A percentile compares a stretch with the other conserved stretches of the same genome.
phyloP scores from a whole-genome alignment of 2,797 vertebrate genomes.

The Tarsius wallacei region DNA sequence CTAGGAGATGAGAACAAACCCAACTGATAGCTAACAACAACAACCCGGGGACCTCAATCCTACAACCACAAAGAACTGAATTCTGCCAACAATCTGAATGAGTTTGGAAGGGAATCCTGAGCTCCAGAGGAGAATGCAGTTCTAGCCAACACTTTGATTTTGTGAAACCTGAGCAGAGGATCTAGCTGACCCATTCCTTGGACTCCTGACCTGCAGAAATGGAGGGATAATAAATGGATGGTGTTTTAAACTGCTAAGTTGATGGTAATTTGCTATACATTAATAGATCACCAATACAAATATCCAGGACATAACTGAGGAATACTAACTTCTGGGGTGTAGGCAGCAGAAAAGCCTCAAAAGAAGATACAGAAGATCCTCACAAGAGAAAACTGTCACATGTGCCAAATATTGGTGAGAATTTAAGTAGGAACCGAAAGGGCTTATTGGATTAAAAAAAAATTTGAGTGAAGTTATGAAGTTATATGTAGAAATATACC shows the following conservation, averaged over 20 bases:
- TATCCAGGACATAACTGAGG: neutral
- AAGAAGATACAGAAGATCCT: conserved; percentile 37
- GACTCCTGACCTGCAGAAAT: conserved; percentile 11
- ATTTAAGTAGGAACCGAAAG: conserved; percentile 32
- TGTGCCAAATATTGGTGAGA: conserved; percentile 41
- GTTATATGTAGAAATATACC: neutral
- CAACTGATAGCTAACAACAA: neutral
- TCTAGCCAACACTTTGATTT: neutral
- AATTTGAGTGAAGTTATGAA: neutral
- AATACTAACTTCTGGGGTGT: neutral
- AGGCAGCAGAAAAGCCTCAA: neutral
- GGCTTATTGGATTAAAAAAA: neutral
- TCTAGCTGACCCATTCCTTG: neutral
- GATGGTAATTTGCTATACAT: conserved; percentile 19
- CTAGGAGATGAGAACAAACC: conserved; percentile 28
- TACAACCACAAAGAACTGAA: neutral
- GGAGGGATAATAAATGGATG: neutral
- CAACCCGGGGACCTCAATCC: neutral
- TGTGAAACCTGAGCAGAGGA: conserved; percentile 24
- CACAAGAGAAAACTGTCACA: conserved; percentile 37
- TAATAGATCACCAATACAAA: conserved; percentile 22
- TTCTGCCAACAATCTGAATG: conserved; percentile 4
- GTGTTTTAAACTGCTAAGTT: conserved; percentile 46
- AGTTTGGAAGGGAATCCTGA: conserved; percentile 3
- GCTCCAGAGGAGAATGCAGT: neutral